These are phyloP conservation scores for Vultur gryphus DNA, from an alignment of 2,797 vertebrate species.

Conservation along the genomic window DNA sequence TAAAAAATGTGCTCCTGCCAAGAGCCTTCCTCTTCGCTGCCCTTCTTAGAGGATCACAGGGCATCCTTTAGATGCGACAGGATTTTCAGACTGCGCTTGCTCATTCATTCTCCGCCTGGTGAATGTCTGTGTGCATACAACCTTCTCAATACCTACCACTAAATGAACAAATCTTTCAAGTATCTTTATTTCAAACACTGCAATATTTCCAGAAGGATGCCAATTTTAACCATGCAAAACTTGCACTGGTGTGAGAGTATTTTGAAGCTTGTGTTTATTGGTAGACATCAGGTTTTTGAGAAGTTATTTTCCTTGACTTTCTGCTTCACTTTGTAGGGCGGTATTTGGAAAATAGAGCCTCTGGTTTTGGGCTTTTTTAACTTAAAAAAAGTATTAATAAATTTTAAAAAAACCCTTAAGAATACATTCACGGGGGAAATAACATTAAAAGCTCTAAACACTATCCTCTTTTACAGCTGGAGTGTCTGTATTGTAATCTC, in stretches of 20 bases:
- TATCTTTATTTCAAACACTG: neutral
- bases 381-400: neutral
- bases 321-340: neutral
- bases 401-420: accelerated
- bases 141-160: neutral
- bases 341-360: neutral
- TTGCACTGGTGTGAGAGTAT: neutral
- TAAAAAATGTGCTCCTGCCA: neutral
- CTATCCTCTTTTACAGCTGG: neutral
- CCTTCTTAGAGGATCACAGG: neutral
- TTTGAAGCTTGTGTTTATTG: neutral
- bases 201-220: neutral
- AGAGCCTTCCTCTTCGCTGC: neutral
- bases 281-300: neutral
- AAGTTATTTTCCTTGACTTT: neutral
- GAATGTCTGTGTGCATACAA: neutral
- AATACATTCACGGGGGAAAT: neutral
- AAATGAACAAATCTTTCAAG: neutral
- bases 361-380: neutral
- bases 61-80: neutral
- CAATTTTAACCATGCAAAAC: neutral
- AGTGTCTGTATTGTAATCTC: neutral
- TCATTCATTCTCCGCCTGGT: neutral
- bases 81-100: neutral
- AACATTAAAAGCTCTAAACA: neutral